phyloP scores from a whole-genome alignment of 2,797 vertebrate genomes.

The Xerus rutilus region DNA sequence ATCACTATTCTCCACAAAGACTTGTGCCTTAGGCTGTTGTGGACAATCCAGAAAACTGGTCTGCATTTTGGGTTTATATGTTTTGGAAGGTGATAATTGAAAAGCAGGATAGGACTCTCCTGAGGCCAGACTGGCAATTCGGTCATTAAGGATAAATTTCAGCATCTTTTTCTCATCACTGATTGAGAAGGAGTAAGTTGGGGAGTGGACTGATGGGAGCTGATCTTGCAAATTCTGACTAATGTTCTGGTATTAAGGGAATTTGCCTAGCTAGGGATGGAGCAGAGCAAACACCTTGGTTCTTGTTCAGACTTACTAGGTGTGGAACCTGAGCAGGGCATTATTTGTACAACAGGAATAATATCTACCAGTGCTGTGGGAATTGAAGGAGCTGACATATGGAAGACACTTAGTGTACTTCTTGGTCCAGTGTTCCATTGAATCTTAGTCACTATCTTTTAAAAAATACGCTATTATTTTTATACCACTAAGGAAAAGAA shows the following conservation, averaged over 20 bases:
- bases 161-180: slow-evolving; percentile 70
- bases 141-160: slow-evolving; percentile 65
- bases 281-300: not conserved
- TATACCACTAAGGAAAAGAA: not conserved
- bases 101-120: slow-evolving; percentile 48
- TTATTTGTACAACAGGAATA: slow-evolving; percentile 17
- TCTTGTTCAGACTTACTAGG: slow-evolving; percentile 28
- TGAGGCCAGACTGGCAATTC: slow-evolving; percentile 27
- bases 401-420: not conserved
- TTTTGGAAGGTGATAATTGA: slow-evolving; percentile 72
- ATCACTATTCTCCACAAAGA: not conserved
- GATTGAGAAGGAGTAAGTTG: not conserved
- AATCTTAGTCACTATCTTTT: slow-evolving; percentile 9
- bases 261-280: not conserved
- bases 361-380: not conserved
- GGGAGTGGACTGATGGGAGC: not conserved
- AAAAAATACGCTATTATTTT: slow-evolving; percentile 18
- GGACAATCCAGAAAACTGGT: slow-evolving; percentile 61
- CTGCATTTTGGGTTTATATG: slow-evolving; percentile 64
- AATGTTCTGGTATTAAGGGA: not conserved
- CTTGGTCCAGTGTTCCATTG: slow-evolving; percentile 2
- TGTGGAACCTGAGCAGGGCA: not conserved
- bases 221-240: slow-evolving; percentile 59
- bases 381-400: not conserved
- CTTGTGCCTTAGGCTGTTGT: slow-evolving; percentile 34